Conservation (phyloP, 2,797 vertebrate genomes). For the Silurus lanzhouensis region DNA sequence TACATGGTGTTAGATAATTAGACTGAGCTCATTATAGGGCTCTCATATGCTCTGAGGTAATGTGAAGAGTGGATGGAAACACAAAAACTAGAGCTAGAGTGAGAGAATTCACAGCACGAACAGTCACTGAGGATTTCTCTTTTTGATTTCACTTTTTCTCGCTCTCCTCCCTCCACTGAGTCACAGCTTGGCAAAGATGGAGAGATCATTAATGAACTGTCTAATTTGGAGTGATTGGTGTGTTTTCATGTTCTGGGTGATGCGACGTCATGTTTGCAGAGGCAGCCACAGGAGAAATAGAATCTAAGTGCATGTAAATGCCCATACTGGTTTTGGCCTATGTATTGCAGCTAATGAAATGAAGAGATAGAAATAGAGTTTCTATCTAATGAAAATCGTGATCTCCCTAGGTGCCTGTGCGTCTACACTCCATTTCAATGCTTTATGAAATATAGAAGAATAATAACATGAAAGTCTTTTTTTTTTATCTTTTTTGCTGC, state of each 20-base stretch:
- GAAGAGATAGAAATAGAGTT: slow-evolving; percentile 1
- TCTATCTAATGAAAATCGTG: slow-evolving; percentile 10
- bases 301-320: background rate
- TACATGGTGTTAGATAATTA: slow-evolving; percentile 41
- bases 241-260: slow-evolving; percentile 29
- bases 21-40: slow-evolving; percentile 38
- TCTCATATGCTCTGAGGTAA: slow-evolving; percentile 24
- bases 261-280: slow-evolving; percentile 24
- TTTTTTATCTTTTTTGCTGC: background rate
- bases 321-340: background rate
- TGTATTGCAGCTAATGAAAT: slow-evolving; percentile 1
- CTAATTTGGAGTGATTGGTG: slow-evolving; percentile 35
- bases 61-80: slow-evolving; percentile 7
- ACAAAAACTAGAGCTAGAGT: slow-evolving; percentile 1
- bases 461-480: slow-evolving; percentile 46
- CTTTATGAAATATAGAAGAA: slow-evolving; percentile 42
- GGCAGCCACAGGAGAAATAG: slow-evolving; percentile 24
- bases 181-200: slow-evolving; percentile 37
- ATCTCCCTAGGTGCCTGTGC: background rate
- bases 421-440: background rate
- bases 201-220: slow-evolving; percentile 47
- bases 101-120: slow-evolving; percentile 19
- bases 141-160: background rate
- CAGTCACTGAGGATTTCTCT: slow-evolving; percentile 28
- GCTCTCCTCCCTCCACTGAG: slow-evolving; percentile 19